A percentile compares a stretch with the other conserved stretches of the same genome.
These are phyloP conservation scores for Drosophila kanapiae DNA, from an alignment of 1,140 invertebrate genomes.

Conservation along the genomic window DNA sequence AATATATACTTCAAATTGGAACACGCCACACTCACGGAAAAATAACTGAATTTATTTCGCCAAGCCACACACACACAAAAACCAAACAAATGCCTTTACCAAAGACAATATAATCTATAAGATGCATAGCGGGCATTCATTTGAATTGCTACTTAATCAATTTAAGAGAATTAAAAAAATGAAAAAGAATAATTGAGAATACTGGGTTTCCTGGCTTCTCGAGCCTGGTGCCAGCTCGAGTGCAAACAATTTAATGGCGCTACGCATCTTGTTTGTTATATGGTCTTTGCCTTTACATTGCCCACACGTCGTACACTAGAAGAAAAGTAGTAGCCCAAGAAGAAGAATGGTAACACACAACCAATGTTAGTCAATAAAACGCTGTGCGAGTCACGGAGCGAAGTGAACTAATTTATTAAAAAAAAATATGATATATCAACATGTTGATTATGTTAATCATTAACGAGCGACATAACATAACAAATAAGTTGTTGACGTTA, in stretches of 20 bases:
- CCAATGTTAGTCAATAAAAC: constrained; percentile 51
- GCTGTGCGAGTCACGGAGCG: constrained; percentile 32
- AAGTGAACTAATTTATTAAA: constrained; percentile 36
- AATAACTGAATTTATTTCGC: constrained; percentile 49
- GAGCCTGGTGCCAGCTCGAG: too few species aligned
- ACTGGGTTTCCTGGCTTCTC: too few species aligned
- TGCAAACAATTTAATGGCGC: not conserved
- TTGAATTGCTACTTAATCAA: constrained; percentile 12
- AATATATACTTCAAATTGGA: constrained; percentile 38
- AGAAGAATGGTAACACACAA: constrained; percentile 18
- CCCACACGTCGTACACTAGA: constrained; percentile 79
- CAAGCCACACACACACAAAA: constrained; percentile 38
- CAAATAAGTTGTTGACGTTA: constrained; percentile 63
- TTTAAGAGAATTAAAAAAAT: too few species aligned
- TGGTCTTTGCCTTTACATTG: constrained; percentile 73
- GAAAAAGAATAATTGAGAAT: too few species aligned
- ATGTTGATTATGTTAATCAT: constrained; percentile 73
- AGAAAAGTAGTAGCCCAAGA: constrained; percentile 22
- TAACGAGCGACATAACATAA: constrained; percentile 64
- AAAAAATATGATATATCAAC: constrained; percentile 58
- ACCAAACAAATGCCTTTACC: constrained; percentile 83
- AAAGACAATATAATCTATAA: constrained; percentile 2
- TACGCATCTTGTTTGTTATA: constrained; percentile 1
- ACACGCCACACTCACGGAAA: constrained; percentile 14
- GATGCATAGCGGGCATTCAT: not conserved